Base-by-base conservation (phyloP, 2,888 invertebrate genomes). In the Teleogryllus oceanicus region DNA sequence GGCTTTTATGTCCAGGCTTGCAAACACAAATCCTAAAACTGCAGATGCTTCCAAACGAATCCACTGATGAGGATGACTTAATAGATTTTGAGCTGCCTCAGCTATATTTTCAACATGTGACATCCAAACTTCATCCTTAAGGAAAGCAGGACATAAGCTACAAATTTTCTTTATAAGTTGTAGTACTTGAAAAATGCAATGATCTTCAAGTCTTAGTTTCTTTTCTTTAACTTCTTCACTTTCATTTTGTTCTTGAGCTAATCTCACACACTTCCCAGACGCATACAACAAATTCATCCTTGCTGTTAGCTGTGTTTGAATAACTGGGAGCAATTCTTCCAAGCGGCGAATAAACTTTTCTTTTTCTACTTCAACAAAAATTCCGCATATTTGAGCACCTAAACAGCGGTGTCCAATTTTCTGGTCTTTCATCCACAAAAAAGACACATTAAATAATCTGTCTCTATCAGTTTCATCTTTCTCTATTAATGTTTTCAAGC, bases 51-150 rank as follows among this genome's bases (percentile, higher is more conserved):
- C 91, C 77, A 95, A 88, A 80, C 96, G 90, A 0, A 97, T 95
- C 96, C 96, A 96, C 51, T 92, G 90, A 85, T 97, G 97, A 18
- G 95, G 94, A 86, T 97, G 93, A 0, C 90, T 92, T 20, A 97
- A 86, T 76, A 95, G 89, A 21, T 89, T 89, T 86, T 95, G 94
- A 84, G 92, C 90, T 1, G 62, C 13, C n/a, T 62, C 82, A 80
- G 81, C 80, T 51, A 83, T 74, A 49, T 37, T 76, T 20, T 77
- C 78, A 12, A 82, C 78, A 78, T 89, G 88, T 50, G 86, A 86
- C 0, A 83, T 80, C 81, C 87, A 89, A 74, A 88, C 88, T 4
- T 87, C 86, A 82, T 89, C 88, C 18, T 89, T 89, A 80, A 94
- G 85, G 84, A 91, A 89, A 0, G 87, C 85, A 1, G 92, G 88